phyloP scores from a whole-genome alignment of 2,888 invertebrate species.

The Nemoura dubitans region DNA sequence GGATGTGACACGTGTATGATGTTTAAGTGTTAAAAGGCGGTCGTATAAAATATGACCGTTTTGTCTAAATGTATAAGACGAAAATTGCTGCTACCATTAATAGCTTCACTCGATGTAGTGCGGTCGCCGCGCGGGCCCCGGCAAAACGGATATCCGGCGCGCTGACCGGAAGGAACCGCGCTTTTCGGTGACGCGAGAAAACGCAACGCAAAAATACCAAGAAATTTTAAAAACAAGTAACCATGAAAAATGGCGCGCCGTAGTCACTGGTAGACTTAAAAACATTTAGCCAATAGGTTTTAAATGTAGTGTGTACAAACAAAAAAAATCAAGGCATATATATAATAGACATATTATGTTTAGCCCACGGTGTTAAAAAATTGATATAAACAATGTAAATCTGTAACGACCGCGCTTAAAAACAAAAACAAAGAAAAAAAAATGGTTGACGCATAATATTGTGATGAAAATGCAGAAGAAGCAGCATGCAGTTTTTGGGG shows the following conservation, averaged over 20 bases:
- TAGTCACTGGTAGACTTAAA: constrained; percentile 51
- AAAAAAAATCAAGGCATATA: constrained; percentile 43
- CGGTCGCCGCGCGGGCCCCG: too few relatives aligned
- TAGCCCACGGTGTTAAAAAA: constrained; percentile 49
- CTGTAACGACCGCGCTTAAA: constrained; percentile 44
- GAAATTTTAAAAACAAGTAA: constrained; percentile 48
- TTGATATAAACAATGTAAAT: constrained; percentile 38
- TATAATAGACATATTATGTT: constrained; percentile 33
- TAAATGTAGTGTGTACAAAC: constrained; percentile 52
- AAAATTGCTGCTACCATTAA: too few relatives aligned
- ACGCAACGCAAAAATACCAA: constrained; percentile 48
- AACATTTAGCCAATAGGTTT: constrained; percentile 40
- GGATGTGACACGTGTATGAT: too few relatives aligned
- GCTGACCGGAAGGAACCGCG: too few relatives aligned
- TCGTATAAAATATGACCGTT: too few relatives aligned
- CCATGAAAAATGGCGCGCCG: constrained; percentile 43
- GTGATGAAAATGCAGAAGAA: neutral
- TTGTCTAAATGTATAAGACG: too few relatives aligned
- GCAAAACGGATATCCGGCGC: too few relatives aligned
- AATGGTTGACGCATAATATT: constrained; percentile 40
- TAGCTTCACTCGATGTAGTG: constrained; percentile 43
- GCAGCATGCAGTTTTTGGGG: neutral
- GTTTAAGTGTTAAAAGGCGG: too few relatives aligned
- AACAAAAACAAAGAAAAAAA: too few relatives aligned
- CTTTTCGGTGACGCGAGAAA: constrained; percentile 49